Evolutionary conservation across 2,113 vertebrate species (phyloP).

Genomic region (Nicator chloris): DNA sequence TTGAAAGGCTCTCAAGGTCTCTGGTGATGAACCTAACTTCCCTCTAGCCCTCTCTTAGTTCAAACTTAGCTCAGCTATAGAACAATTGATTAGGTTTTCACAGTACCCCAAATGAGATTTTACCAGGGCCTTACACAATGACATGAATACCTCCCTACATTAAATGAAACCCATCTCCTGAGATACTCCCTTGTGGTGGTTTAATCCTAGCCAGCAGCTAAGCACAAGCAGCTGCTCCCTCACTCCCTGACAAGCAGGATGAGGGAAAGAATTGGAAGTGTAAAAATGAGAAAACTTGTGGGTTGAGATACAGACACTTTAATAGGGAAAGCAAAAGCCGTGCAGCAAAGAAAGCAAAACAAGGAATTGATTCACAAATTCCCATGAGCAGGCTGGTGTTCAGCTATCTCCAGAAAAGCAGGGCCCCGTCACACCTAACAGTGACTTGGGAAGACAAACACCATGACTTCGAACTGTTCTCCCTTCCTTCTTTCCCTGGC

Average conservation of each 20-base stretch:
- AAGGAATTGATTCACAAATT: not conserved
- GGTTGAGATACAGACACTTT: not conserved
- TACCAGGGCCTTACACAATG: not conserved
- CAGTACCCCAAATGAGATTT: not conserved
- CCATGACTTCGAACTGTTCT: not conserved
- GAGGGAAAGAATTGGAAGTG: not conserved
- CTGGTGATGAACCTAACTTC: not conserved
- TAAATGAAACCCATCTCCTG: not conserved
- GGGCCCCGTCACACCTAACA: accelerated
- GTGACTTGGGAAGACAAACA: not conserved
- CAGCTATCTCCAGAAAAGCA: not conserved
- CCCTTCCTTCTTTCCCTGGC: not conserved
- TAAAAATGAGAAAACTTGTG: not conserved
- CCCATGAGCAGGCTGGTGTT: not conserved
- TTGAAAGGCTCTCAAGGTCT: not conserved
- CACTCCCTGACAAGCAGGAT: not conserved
- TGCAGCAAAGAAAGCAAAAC: not conserved
- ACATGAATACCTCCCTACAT: not conserved
- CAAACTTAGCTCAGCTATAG: not conserved
- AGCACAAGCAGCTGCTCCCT: not conserved
- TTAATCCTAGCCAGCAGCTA: not conserved
- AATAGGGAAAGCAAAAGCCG: not conserved
- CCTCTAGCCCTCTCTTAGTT: not conserved
- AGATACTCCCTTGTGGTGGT: not conserved
- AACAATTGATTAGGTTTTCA: not conserved